Percentiles rank a stretch among this genome's conserved stretches.
phyloP scores from a whole-genome alignment of 2,113 vertebrate species.

The Centrocercus urophasianus region DNA sequence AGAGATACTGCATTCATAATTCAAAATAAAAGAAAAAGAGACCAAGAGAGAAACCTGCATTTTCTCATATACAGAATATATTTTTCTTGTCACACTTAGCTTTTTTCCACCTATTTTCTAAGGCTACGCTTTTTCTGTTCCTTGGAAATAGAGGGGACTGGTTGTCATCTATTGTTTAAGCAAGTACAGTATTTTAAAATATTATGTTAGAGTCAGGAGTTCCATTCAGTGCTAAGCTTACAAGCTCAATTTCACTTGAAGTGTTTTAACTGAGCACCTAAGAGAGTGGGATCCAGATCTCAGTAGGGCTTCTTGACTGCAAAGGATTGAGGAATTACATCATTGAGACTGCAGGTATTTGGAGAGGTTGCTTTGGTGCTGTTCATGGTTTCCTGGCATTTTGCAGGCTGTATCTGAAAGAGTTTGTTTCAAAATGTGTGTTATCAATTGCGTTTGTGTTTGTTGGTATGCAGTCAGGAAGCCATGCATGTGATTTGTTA shows the following conservation, averaged over 20 bases:
- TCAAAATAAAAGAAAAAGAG: not conserved
- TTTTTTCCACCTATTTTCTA: not conserved
- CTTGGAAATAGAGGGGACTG: not conserved
- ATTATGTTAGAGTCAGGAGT: not conserved
- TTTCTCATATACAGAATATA: not conserved
- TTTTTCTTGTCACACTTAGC: not conserved
- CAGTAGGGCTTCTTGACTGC: not conserved
- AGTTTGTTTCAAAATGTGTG: not conserved
- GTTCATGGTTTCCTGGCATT: not conserved
- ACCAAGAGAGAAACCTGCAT: not conserved
- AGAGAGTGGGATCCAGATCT: not conserved
- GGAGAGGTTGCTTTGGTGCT: not conserved
- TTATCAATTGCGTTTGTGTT: not conserved
- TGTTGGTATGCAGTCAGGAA: not conserved
- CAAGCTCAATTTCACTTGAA: not conserved
- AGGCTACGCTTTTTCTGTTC: not conserved
- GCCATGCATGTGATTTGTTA: not conserved
- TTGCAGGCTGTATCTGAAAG: not conserved
- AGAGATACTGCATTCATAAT: not conserved
- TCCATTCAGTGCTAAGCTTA: not conserved
- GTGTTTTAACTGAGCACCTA: not conserved
- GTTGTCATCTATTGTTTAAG: not conserved
- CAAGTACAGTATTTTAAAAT: not conserved
- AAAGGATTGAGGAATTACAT: not conserved
- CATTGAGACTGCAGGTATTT: not conserved